phyloP scores from a whole-genome alignment of 2,113 vertebrate species.

The Phrynocephalus versicolor region DNA sequence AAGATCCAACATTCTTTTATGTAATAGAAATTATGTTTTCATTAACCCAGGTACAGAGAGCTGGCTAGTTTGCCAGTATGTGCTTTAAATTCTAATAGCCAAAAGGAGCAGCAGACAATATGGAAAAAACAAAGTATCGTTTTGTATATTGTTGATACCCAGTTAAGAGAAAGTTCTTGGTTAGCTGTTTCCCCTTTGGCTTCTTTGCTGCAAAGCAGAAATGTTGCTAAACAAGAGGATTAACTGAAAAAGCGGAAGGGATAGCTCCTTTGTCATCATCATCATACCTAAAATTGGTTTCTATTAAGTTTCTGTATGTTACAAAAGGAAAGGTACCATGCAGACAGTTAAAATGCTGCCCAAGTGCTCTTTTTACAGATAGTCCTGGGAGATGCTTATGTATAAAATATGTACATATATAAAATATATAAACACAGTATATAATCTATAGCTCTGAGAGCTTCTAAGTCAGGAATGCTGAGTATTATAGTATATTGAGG shows the following conservation, averaged over 20 bases:
- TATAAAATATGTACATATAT: conserved; percentile 82
- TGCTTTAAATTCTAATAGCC: conserved; percentile 65
- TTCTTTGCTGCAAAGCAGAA: conserved; percentile 68
- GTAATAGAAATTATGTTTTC: conserved; percentile 45
- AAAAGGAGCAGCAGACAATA: conserved; percentile 67
- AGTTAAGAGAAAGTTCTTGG: conserved; percentile 69
- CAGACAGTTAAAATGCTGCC: conserved; percentile 79
- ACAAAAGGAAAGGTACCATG: conserved; percentile 69
- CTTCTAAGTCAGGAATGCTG: conserved; percentile 83
- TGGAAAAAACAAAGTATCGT: conserved; percentile 51
- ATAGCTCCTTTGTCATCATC: conserved; percentile 77
- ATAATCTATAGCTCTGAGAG: conserved; percentile 84
- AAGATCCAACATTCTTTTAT: conserved; percentile 65
- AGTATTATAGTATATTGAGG: conserved; percentile 82
- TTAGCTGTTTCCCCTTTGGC: conserved; percentile 71
- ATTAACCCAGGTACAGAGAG: conserved; percentile 53
- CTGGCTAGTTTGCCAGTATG: conserved; percentile 60
- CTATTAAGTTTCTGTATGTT: conserved; percentile 76
- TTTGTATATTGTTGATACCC: conserved; percentile 59
- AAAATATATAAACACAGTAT: conserved; percentile 78
- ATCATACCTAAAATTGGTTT: conserved; percentile 73
- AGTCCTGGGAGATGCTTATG: conserved; percentile 76
- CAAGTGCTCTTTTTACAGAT: conserved; percentile 80
- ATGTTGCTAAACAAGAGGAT: conserved; percentile 70
- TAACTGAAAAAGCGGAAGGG: conserved; percentile 80